Percentiles rank a stretch among this genome's conserved stretches.
Evolutionary conservation across 2,797 vertebrate genomes (phyloP).

Genomic region (Monodelphis domestica): DNA sequence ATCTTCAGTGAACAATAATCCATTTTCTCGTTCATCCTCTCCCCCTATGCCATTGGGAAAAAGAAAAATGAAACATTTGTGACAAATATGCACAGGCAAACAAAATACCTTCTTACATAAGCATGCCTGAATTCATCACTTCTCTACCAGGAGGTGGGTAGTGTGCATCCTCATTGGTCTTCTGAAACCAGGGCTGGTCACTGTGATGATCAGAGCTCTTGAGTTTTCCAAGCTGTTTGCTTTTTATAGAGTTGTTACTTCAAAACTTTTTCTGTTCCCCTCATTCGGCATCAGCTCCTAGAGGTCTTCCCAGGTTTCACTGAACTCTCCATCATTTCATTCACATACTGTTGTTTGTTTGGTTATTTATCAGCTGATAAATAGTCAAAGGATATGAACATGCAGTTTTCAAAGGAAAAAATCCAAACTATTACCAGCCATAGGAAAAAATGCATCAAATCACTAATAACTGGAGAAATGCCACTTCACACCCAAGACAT

Average conservation of each 20-base stretch:
- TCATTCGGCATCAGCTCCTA: neutral
- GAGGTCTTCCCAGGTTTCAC: neutral
- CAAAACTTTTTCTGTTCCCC: neutral
- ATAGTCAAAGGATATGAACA: neutral
- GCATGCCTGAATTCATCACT: neutral
- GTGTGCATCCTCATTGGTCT: neutral
- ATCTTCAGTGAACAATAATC: neutral
- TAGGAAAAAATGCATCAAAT: neutral
- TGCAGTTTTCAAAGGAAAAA: neutral
- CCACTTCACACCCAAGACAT: neutral
- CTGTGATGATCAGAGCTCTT: neutral
- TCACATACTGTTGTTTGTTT: neutral
- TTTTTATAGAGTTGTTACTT: neutral
- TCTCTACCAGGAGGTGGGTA: neutral
- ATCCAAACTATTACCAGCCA: neutral
- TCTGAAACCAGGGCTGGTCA: neutral
- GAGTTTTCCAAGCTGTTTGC: neutral
- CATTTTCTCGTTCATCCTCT: neutral
- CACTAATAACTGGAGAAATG: neutral
- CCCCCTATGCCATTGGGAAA: neutral
- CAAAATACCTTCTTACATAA: neutral
- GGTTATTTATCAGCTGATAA: neutral
- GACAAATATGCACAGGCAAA: neutral
- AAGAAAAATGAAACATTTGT: neutral
- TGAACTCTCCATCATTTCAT: neutral